These are phyloP conservation scores for Geococcyx californianus DNA, from an alignment of 2,113 vertebrate species.

Conservation along the genomic window DNA sequence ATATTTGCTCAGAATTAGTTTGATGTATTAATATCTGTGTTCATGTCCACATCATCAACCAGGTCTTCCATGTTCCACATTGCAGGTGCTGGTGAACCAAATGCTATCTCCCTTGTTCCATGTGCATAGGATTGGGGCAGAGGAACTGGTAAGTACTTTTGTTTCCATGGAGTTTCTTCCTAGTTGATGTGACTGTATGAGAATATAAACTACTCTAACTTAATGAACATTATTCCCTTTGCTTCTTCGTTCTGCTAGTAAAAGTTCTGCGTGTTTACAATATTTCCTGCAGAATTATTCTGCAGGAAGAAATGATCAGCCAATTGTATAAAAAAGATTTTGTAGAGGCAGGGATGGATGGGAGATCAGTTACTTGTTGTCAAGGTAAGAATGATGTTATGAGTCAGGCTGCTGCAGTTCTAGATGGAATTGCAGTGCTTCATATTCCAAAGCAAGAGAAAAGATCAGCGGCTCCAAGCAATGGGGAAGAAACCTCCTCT, in stretches of 20 bases:
- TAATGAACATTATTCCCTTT: not conserved
- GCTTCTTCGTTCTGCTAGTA: not conserved
- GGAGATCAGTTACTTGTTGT: not conserved
- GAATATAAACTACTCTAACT: not conserved
- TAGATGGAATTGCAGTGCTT: not conserved
- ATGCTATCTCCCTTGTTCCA: not conserved
- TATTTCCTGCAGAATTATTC: not conserved
- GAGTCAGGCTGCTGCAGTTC: not conserved
- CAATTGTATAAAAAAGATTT: not conserved
- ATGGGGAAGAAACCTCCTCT: not conserved
- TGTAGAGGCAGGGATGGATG: not conserved
- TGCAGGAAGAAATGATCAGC: not conserved
- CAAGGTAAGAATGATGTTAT: not conserved
- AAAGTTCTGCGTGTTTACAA: not conserved
- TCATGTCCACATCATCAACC: not conserved
- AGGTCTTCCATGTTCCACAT: not conserved
- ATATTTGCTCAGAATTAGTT: not conserved
- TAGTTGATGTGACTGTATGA: not conserved
- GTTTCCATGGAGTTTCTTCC: not conserved
- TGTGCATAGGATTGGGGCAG: not conserved
- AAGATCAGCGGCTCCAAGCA: not conserved
- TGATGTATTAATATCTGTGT: accelerated
- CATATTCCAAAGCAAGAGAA: not conserved
- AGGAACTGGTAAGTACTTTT: not conserved
- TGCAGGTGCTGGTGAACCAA: not conserved